Evolutionary conservation across 2,797 vertebrate species (phyloP).

Genomic region (Manis pentadactyla): DNA sequence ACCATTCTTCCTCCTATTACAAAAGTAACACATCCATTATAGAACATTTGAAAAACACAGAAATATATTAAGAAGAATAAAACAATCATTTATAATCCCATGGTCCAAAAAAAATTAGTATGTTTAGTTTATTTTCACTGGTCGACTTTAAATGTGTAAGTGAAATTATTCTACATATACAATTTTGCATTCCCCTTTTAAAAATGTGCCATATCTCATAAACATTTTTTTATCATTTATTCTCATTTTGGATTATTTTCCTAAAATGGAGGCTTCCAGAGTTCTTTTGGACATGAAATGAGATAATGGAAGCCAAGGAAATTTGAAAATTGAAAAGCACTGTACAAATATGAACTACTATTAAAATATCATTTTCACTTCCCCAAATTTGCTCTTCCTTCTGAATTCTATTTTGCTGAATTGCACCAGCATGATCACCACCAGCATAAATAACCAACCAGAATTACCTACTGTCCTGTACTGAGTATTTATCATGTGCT

Average conservation of each 20-base stretch:
- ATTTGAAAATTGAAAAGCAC: slow-evolving; percentile 44
- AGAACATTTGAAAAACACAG: not conserved
- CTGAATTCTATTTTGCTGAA: not conserved
- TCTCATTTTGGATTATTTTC: slow-evolving; percentile 52
- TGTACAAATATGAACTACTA: not conserved
- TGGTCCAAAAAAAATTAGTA: slow-evolving; percentile 1
- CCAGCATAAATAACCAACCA: not conserved
- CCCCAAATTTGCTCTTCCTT: not conserved
- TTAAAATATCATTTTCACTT: not conserved
- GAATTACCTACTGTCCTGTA: not conserved
- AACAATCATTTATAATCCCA: slow-evolving; percentile 8
- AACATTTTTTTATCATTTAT: slow-evolving; percentile 17
- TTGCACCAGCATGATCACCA: not conserved
- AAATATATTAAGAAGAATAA: slow-evolving; percentile 29
- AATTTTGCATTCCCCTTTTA: slow-evolving; percentile 5
- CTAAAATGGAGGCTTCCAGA: not conserved
- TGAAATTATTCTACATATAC: not conserved
- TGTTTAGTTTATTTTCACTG: not conserved
- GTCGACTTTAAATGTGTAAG: slow-evolving; percentile 17
- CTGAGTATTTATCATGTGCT: not conserved
- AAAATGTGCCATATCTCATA: not conserved
- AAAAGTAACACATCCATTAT: not conserved
- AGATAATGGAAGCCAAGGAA: slow-evolving; percentile 12
- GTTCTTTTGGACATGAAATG: slow-evolving; percentile 42
- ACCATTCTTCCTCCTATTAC: not conserved